Evolutionary conservation across 2,797 vertebrate species (phyloP), one percentile per base, ranked within the genome.

Genomic region (Graptemys geographica): DNA sequence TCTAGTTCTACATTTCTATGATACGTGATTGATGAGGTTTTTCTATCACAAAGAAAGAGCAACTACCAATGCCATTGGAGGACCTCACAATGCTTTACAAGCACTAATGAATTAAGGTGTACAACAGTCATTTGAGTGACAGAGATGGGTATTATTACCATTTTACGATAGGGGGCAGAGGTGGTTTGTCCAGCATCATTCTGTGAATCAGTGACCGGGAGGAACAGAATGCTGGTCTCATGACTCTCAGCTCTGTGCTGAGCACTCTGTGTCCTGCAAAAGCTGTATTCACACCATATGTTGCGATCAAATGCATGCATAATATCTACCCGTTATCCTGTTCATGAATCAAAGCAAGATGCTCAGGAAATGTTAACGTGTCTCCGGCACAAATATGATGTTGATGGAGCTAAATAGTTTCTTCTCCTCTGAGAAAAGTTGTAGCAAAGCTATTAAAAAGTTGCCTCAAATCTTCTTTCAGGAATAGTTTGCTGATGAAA

Each of bases 91-190:
- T 90, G 15, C 59, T 93, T 92, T 83, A 53, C 86, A 90, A 87
- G 49, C 33, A 86, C 74, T 69, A 88, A 94, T 97, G 93, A 95
- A 84, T 91, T 91, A 94, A 93, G 86, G 78, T 74, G 94, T 95
- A 88, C 74, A 96, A 81, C 41, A 90, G 51, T 18, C 74, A 51
- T 87, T 94, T 83, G 76, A 83, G 55, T 41, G 78, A 80, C 57
- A 95, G 78, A 80, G 92, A 87, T 81, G 23, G 41, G 1, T 0
- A 49, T 90, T 94, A 83, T 95, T 87, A 84, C 25, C 25, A 41
- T 87, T 94, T 94, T n/a, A 92, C 62, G 93, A 83, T 92, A 96
- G 79, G 89, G 65, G 78, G 52, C 79, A 81, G 56, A 96, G 90
- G 81, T 37, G 69, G 37, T 72, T 41, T 41, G 37, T 72, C 37